phyloP scores from a whole-genome alignment of 1,140 invertebrate genomes.

The Apis dorsata region DNA sequence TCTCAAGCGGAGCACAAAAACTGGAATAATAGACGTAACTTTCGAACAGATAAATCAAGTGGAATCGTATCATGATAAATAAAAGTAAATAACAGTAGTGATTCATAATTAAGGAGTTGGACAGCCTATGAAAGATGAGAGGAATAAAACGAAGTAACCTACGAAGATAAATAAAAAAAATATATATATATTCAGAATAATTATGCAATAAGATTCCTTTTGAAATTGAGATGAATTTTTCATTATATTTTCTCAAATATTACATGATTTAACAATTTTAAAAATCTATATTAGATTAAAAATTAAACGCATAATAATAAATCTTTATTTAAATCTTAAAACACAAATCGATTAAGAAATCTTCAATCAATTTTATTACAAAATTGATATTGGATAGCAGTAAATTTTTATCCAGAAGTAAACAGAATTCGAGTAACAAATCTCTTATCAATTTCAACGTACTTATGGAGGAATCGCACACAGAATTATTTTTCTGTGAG shows the following conservation, averaged over 20 bases:
- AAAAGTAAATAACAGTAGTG: conserved; percentile 63
- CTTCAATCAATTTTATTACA: too few relatives aligned
- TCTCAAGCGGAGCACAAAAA: conserved; percentile 53
- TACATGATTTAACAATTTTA: too few relatives aligned
- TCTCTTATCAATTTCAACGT: too few relatives aligned
- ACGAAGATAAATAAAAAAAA: background rate
- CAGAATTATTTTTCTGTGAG: background rate
- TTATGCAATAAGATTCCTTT: background rate
- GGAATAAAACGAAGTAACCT: background rate
- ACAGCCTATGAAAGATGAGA: conserved; percentile 17
- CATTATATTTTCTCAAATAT: too few relatives aligned
- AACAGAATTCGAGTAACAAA: background rate
- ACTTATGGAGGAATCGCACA: background rate
- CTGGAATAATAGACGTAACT: conserved; percentile 64
- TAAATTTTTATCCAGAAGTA: too few relatives aligned
- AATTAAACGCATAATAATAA: too few relatives aligned
- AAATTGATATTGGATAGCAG: too few relatives aligned
- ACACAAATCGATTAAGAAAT: too few relatives aligned
- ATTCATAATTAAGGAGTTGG: conserved; percentile 65
- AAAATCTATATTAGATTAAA: too few relatives aligned
- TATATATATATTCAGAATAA: background rate
- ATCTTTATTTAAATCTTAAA: too few relatives aligned
- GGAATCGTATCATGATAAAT: conserved; percentile 61
- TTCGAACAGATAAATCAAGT: conserved; percentile 63
- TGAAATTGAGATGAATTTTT: too few relatives aligned